Evolutionary conservation across 2,888 invertebrate genomes (phyloP), one percentile per base, ranked within the genome.

Genomic region (Tromatobia lineatoria): DNA sequence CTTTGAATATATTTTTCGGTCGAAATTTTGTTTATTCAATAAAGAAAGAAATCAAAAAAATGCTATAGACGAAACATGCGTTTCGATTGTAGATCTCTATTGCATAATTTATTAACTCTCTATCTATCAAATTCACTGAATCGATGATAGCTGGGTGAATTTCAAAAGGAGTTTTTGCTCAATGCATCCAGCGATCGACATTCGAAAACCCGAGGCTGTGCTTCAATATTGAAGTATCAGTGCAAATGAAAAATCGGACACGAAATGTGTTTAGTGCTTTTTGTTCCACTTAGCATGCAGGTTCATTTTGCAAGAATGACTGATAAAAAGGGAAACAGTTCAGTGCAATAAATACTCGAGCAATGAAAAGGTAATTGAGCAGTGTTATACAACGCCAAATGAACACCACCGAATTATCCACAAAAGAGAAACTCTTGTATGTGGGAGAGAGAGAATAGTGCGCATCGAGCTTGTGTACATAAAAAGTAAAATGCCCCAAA

Each of bases 331-430:
- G 52, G 20, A 18, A 23, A 34, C 52, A 52, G 20, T 4, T 15
- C 29, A 74, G 83, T 34, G 29, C 52, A 73, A 77, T 67, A 86
- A 86, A 83, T 83, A 85, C 73, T 59, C 25, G 66, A 38, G 45
- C 67, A 83, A 80, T 78, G 76, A 80, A 79, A 82, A 76, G 78
- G 80, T 87, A 87, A 87, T 87, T 86, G 86, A 85, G 82, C 85
- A 78, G 74, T 82, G 54, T 81, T 6, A 71, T 71, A 61, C 71
- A 50, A 79, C 81, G 79, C 69, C 59, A 57, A 54, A 82, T 80
- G 18, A 47, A 84, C 75, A 57, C 76, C 73, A 54, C 67, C 61
- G 64, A 71, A 57, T 61, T 71, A 45, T 76, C 18, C 45, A 20
- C 47, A 74, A 75, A 75, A 75, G 75, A 50, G 23, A 67, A 67